Evolutionary conservation across 2,888 invertebrate species (phyloP), one percentile per base, ranked within the genome.

Genomic region (Troides aeacus): DNA sequence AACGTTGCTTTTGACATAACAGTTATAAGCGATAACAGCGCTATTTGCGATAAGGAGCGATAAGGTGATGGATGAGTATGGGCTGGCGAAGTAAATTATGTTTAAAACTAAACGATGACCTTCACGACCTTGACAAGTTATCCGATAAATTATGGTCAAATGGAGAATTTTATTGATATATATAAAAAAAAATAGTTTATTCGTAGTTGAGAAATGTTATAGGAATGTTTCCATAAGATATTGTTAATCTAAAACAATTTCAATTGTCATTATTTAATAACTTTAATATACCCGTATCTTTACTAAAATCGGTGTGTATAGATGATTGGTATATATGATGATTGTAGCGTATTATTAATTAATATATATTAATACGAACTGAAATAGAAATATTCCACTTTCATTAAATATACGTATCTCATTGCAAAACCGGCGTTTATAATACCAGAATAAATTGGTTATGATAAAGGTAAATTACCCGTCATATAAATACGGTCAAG

Each of bases 81-180:
- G 74, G 73, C 69, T 59, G 62, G 67, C 81, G 81, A n/a, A 56
- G 74, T 73, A 74, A 74, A 72, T 74, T 74, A 72, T 69, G 63
- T 30, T 53, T 63, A 30, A 63, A 30, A 46, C 53, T 24, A 77
- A 74, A 80, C 80, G 53, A 82, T 78, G 85, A 87, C 82, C 84
- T 82, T 71, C 69, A 72, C 58, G 81, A 83, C 86, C 87, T 89
- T 86, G 84, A 73, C 30, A 73, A 73, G 53, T 67, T 77, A 72
- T 81, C 83, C 72, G 79, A 78, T 70, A 80, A 78, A 75, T 74
- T 79, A 76, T 81, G 81, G 80, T 81, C 71, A 82, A 82, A 15
- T 30, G 3, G 30, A 30, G 5, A 30, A 30, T 3, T 30, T 30
- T 30, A 30, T 30, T 30, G 30, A 30, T 30, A 30, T 30, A 30